Evolutionary conservation across 2,113 vertebrate species (phyloP).

Genomic region (Meriones unguiculatus): DNA sequence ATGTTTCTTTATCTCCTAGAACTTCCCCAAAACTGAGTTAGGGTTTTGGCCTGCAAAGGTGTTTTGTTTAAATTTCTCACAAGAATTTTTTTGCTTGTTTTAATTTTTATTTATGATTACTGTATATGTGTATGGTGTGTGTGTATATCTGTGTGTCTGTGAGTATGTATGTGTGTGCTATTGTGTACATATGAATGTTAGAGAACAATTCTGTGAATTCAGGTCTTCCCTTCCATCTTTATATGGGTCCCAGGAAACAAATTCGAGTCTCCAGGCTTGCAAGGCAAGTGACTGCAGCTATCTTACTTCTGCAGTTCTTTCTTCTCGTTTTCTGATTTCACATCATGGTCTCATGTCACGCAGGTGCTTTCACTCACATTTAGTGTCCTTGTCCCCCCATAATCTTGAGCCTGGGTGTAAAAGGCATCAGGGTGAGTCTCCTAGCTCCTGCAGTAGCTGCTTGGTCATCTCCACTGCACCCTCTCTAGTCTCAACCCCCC

Average conservation of each 20-base stretch:
- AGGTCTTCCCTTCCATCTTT: not conserved
- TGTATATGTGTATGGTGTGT: not conserved
- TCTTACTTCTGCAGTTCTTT: not conserved
- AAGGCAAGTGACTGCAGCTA: not conserved
- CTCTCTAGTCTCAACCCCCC: not conserved
- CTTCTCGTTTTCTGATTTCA: not conserved
- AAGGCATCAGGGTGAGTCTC: not conserved
- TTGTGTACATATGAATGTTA: not conserved
- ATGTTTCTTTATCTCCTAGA: conserved; percentile 37
- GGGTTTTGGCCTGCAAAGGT: not conserved
- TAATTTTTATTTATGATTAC: not conserved
- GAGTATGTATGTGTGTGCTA: not conserved
- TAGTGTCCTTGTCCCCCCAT: not conserved
- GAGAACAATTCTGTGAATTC: not conserved
- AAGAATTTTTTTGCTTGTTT: not conserved
- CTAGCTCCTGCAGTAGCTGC: not conserved
- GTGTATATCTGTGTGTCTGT: not conserved
- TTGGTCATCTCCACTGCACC: not conserved
- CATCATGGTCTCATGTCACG: not conserved
- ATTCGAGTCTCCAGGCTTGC: not conserved
- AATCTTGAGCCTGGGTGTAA: not conserved
- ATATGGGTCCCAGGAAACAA: not conserved
- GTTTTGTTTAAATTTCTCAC: not conserved
- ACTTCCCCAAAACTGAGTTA: not conserved
- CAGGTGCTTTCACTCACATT: not conserved